Evolutionary conservation across 2,797 vertebrate species (phyloP).

Genomic region (Trematomus bernacchii): DNA sequence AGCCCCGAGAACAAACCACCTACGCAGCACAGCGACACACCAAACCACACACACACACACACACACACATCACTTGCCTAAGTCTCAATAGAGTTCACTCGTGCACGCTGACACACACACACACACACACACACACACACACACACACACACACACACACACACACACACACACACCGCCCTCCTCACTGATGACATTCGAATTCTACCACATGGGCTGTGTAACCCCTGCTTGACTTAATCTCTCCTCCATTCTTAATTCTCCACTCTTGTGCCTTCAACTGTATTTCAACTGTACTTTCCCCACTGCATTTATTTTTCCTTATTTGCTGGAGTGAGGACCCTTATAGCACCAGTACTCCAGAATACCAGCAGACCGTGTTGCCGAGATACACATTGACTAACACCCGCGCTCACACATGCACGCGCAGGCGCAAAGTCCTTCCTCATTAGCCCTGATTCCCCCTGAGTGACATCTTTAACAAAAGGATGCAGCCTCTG

Average conservation of each 20-base stretch:
- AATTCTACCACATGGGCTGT: slow-evolving; percentile 60
- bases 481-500: slow-evolving; percentile 87
- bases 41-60: slow-evolving; percentile 45
- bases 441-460: slow-evolving; percentile 86
- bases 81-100: slow-evolving; percentile 67
- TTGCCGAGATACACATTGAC: slow-evolving; percentile 68
- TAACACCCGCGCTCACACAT: slow-evolving; percentile 28
- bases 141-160: slow-evolving; percentile 38
- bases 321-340: slow-evolving; percentile 47
- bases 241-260: slow-evolving; percentile 63
- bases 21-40: slow-evolving; percentile 70
- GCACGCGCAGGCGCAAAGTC: slow-evolving; percentile 76
- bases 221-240: slow-evolving; percentile 65
- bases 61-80: slow-evolving; percentile 36
- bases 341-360: slow-evolving; percentile 37
- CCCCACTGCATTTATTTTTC: not conserved
- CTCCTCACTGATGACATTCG: slow-evolving; percentile 68
- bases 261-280: slow-evolving; percentile 28
- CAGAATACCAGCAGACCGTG: slow-evolving; percentile 66
- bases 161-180: too few relatives aligned
- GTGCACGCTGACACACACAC: slow-evolving; percentile 36
- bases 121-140: too few relatives aligned
- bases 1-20: slow-evolving; percentile 74
- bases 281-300: slow-evolving; percentile 14
- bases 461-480: slow-evolving; percentile 86